phyloP scores from a whole-genome alignment of 2,888 invertebrate genomes.

The Boloria euphrosyne region DNA sequence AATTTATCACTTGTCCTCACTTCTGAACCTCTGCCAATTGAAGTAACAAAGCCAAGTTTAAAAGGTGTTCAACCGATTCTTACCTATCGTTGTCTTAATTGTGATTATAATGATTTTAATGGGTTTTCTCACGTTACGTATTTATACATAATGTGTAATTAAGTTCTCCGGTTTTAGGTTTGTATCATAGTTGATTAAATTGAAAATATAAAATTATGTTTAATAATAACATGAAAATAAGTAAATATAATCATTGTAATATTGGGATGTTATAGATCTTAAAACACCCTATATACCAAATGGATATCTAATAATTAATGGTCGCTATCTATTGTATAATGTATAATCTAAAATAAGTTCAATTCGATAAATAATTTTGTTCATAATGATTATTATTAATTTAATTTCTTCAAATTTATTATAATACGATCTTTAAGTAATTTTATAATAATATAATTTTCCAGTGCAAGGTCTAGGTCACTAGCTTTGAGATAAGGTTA shows the following conservation, averaged over 20 bases:
- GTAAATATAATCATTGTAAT: background rate
- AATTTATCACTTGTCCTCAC: slow-evolving; percentile 4
- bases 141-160: background rate
- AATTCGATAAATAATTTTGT: too few relatives aligned
- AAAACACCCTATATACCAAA: too few relatives aligned
- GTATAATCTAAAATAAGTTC: too few relatives aligned
- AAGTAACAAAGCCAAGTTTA: slow-evolving; percentile 33
- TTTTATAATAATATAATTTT: background rate
- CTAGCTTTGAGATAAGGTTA: slow-evolving; percentile 21
- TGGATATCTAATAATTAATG: too few relatives aligned
- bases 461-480: slow-evolving; percentile 28
- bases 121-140: slow-evolving; percentile 9
- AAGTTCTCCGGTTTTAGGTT: background rate
- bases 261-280: too few relatives aligned
- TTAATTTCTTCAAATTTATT: too few relatives aligned
- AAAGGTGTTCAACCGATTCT: slow-evolving; percentile 7
- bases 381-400: too few relatives aligned
- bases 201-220: background rate
- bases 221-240: background rate
- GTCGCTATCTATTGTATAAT: too few relatives aligned
- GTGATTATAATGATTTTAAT: slow-evolving; percentile 1
- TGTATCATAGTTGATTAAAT: background rate
- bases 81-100: background rate
- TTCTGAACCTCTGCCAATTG: slow-evolving; percentile 1
- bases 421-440: too few relatives aligned